A percentile compares a stretch with the other conserved stretches of the same genome.
These are phyloP conservation scores for Arrhopalites spinosus DNA, from an alignment of 2,888 invertebrate species.

Conservation along the genomic window DNA sequence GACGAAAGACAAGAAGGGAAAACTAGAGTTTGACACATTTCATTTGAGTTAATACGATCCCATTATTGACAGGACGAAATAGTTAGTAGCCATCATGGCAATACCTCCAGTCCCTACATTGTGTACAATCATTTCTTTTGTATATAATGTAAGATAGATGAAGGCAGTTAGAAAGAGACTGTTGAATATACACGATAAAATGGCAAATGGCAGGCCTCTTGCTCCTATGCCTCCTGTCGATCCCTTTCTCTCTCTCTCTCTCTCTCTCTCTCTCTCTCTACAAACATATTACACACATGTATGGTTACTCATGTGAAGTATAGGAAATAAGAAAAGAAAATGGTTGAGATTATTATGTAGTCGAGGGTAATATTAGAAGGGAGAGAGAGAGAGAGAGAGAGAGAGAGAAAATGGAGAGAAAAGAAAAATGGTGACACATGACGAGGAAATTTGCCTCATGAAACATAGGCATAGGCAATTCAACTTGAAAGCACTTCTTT, in stretches of 20 bases:
- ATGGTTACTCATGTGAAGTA: not conserved
- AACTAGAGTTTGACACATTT: constrained; percentile 26
- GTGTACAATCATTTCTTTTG: not conserved
- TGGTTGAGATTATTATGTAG: not conserved
- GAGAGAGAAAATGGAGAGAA: not conserved
- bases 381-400: not conserved
- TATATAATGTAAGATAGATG: not conserved
- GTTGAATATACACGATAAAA: too few species aligned
- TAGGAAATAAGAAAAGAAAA: not conserved
- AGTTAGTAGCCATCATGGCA: not conserved
- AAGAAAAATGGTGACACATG: constrained; percentile 27
- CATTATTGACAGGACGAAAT: constrained; percentile 16
- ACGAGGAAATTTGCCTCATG: constrained; percentile 23
- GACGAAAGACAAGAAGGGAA: not conserved
- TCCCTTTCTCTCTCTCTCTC: not conserved
- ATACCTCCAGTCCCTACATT: not conserved
- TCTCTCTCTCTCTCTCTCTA: not conserved
- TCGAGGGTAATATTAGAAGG: not conserved
- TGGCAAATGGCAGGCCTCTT: too few species aligned
- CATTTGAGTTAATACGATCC: constrained; percentile 25
- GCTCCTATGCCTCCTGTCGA: not conserved
- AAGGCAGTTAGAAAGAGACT: too few species aligned
- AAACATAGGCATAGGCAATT: constrained; percentile 21
- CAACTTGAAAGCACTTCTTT: constrained; percentile 4
- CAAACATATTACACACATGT: not conserved